These are phyloP conservation scores for Ormyrus labotus DNA, from an alignment of 2,888 invertebrate genomes.

Conservation along the genomic window DNA sequence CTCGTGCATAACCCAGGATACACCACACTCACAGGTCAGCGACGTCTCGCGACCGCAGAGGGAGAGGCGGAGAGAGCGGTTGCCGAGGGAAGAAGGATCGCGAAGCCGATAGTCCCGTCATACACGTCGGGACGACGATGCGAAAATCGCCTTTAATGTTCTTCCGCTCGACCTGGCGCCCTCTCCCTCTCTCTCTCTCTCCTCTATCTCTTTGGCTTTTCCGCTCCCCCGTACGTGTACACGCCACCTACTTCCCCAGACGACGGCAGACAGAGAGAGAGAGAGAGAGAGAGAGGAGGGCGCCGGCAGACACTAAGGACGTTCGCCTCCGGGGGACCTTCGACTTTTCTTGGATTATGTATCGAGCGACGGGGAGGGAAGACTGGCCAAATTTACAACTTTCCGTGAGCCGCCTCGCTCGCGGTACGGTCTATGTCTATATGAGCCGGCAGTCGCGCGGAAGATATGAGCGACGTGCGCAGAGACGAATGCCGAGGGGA, in stretches of 20 bases:
- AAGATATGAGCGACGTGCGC: slow-evolving; percentile 43
- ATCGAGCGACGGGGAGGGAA: slow-evolving; percentile 27
- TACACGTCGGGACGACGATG: slow-evolving; percentile 42
- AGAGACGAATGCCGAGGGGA: neutral
- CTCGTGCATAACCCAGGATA: neutral
- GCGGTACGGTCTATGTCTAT: neutral
- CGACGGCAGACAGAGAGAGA: neutral
- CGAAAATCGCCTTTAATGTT: slow-evolving; percentile 62
- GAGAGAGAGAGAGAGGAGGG: neutral
- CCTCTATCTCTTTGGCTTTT: slow-evolving; percentile 36
- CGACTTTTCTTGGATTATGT: slow-evolving; percentile 56
- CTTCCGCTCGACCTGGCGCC: slow-evolving; percentile 51
- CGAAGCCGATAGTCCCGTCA: slow-evolving; percentile 36
- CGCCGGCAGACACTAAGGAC: slow-evolving; percentile 5
- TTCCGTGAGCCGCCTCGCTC: slow-evolving; percentile 12
- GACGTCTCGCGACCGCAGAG: slow-evolving; percentile 17
- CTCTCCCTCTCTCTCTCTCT: slow-evolving; percentile 14
- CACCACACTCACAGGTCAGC: slow-evolving; percentile 12
- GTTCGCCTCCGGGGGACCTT: slow-evolving; percentile 49
- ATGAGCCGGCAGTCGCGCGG: slow-evolving; percentile 18
- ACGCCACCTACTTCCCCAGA: neutral
- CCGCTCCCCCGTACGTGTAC: neutral
- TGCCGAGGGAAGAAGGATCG: slow-evolving; percentile 11
- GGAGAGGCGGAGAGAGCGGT: neutral
- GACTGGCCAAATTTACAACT: slow-evolving; percentile 52